phyloP scores from a whole-genome alignment of 2,888 invertebrate species.

The Cotesia congregata region DNA sequence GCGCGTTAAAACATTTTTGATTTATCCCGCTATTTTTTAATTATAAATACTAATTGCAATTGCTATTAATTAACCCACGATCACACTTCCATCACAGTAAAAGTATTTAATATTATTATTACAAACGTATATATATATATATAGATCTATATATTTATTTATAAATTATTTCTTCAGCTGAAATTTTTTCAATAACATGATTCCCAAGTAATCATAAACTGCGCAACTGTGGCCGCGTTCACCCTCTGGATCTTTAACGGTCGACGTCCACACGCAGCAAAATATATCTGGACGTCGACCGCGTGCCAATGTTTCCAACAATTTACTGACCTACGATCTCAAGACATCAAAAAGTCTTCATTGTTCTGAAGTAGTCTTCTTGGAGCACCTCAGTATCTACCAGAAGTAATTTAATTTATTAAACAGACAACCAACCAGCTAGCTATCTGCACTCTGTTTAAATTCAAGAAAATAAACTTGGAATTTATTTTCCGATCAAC shows the following conservation, averaged over 20 bases:
- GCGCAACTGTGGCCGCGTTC: conserved; percentile 21
- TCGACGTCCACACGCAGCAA: conserved; percentile 28
- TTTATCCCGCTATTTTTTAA: background rate
- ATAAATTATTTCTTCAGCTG: conserved; percentile 1
- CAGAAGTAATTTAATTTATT: background rate
- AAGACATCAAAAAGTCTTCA: conserved; percentile 9
- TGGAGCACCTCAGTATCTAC: conserved; percentile 55
- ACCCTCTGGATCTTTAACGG: conserved; percentile 24
- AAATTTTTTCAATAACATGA: background rate
- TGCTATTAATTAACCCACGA: background rate
- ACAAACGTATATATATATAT: background rate
- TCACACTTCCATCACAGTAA: conserved; percentile 26
- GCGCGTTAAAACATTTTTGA: conserved; percentile 35
- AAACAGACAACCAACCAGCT: too few relatives aligned
- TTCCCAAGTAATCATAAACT: conserved; percentile 5
- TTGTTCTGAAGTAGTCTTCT: background rate
- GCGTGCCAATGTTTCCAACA: conserved; percentile 24
- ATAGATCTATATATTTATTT: background rate
- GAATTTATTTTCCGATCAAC: too few relatives aligned
- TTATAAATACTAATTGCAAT: background rate
- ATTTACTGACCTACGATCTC: conserved; percentile 7
- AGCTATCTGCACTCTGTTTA: too few relatives aligned
- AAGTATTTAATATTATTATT: conserved; percentile 10
- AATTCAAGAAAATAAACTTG: too few relatives aligned
- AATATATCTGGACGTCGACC: conserved; percentile 34